These are phyloP conservation scores for Physeter macrocephalus DNA, from an alignment of 2,113 vertebrate genomes.

Conservation along the genomic window DNA sequence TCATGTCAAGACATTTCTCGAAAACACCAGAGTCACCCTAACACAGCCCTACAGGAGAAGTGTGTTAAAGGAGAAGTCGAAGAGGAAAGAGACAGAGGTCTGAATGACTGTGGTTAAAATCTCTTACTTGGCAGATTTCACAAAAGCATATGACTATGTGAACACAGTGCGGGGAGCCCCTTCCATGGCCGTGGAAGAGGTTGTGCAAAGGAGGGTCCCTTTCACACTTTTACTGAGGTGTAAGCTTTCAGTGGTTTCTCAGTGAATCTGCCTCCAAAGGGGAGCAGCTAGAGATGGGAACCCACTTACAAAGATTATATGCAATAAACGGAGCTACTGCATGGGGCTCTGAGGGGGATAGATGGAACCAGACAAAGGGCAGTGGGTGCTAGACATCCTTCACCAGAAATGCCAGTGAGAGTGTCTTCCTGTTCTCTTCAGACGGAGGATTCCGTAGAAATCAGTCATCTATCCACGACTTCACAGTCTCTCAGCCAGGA, in stretches of 20 bases:
- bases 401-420: not conserved
- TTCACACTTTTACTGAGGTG: not conserved
- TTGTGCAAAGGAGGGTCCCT: not conserved
- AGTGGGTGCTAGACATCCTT: not conserved
- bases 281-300: not conserved
- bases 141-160: not conserved
- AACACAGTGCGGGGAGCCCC: not conserved
- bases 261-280: not conserved
- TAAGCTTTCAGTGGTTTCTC: not conserved
- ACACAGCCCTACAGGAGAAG: not conserved
- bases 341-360: rapidly evolving
- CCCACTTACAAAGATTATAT: rapidly evolving
- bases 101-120: not conserved
- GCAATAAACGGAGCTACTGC: rapidly evolving
- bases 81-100: not conserved
- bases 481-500: not conserved
- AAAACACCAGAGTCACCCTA: not conserved
- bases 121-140: not conserved
- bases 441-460: not conserved
- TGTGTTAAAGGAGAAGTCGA: not conserved
- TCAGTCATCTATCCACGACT: not conserved
- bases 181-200: not conserved
- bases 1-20: not conserved
- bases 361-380: not conserved
- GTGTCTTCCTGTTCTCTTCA: not conserved